Conservation (phyloP, 2,888 invertebrate species). For the Acanthosepion pharaonis region DNA sequence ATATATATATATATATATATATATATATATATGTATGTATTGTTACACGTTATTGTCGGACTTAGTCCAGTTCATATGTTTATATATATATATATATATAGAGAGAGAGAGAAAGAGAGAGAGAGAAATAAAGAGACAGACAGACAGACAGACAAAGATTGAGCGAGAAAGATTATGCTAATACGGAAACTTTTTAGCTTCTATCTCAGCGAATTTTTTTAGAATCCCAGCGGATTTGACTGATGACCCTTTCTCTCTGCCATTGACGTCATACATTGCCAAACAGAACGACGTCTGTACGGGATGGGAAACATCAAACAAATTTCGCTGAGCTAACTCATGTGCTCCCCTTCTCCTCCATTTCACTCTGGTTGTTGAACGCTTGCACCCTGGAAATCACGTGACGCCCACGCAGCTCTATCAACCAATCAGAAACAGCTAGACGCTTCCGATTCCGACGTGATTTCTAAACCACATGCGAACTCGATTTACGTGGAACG, state of each 20-base stretch:
- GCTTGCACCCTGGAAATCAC: neutral
- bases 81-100: too few species aligned
- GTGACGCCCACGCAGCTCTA: neutral
- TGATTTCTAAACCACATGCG: neutral
- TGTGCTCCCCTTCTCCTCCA: neutral
- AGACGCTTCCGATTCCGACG: neutral
- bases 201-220: neutral
- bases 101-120: neutral
- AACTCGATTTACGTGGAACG: neutral
- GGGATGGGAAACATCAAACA: neutral
- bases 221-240: neutral
- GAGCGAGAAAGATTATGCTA: neutral
- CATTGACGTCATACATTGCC: neutral
- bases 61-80: too few species aligned
- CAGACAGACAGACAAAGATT: fast-evolving
- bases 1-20: too few species aligned
- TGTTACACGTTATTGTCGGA: too few species aligned
- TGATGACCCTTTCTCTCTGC: neutral
- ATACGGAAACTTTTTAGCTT: neutral
- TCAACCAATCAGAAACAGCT: neutral
- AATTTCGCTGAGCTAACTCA: neutral
- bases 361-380: neutral
- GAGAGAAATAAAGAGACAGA: neutral
- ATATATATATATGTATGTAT: too few species aligned
- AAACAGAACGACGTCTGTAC: neutral